These are phyloP conservation scores for Oenanthe melanoleuca DNA, from an alignment of 2,113 vertebrate genomes.

Conservation along the genomic window DNA sequence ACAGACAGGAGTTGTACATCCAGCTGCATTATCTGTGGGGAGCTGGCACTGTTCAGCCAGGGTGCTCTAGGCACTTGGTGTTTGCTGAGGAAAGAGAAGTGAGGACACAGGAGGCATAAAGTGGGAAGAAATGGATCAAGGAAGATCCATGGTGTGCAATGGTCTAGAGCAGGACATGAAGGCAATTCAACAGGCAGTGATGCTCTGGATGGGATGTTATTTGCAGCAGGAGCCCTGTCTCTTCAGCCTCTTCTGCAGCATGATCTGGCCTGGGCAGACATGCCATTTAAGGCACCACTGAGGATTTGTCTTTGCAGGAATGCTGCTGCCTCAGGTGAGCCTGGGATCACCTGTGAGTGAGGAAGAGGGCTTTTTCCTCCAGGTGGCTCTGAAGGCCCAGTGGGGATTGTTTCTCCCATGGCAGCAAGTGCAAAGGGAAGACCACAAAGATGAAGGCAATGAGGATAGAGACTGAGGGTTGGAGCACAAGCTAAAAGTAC, in stretches of 20 bases:
- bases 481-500: background rate
- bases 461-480: background rate
- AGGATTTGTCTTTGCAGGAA: background rate
- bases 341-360: background rate
- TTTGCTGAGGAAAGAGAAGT: background rate
- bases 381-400: background rate
- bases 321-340: background rate
- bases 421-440: background rate
- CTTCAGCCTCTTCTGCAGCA: background rate
- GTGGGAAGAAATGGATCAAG: background rate
- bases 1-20: background rate
- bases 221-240: background rate
- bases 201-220: background rate
- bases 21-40: background rate
- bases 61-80: background rate
- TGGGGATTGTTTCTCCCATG: background rate
- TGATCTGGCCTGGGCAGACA: background rate
- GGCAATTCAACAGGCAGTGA: background rate
- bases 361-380: background rate
- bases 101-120: background rate
- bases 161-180: background rate
- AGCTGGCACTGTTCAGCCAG: background rate
- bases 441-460: background rate
- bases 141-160: background rate
- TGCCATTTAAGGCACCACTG: background rate